Evolutionary conservation across 2,113 vertebrate species (phyloP), one percentile per base, ranked within the genome.

Genomic region (Chloebia gouldiae): DNA sequence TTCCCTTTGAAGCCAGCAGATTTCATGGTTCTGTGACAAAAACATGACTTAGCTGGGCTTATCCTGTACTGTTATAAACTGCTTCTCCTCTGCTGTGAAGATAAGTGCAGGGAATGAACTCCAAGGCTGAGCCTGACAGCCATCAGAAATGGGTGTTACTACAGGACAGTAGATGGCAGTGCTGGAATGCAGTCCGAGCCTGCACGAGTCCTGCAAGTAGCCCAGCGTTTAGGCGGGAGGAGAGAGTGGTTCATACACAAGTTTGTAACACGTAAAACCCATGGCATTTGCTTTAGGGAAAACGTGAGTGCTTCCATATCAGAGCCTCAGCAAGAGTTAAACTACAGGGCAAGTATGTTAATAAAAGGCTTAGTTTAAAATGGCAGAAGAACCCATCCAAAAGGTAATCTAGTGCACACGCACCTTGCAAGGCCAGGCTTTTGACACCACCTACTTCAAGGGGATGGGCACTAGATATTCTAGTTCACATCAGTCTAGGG

Each of bases 261-360:
- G 11, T 33, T 19, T 17, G 0, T 13, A 79, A 44, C 27, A 13
- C 27, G 20, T 30, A 24, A 70, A 63, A 28, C n/a, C 12, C 39
- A 7, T 0, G 19, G 13, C 28, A 17, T 79, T 63, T 66, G 22
- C 60, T 87, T 51, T 20, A 42, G 21, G 64, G 15, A 39, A 15
- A 39, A 21, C 4, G 3, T 0, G 2, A 7, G 2, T 0, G 3
- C 21, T 82, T 81, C 47, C 3, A 0, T 6, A 37, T 17, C 47
- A 25, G n/a, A n/a, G 40, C 40, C 39, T 57, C 13, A 53, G 50
- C 66, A 83, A 86, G 59, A 88, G 45, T 49, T 61, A 45, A 85
- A 30, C 33, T 49, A 15, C 31, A 14, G 53, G 33, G 25, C 47
- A 70, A 56, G 57, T 4, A 13, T 0, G 3, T 25, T 10, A 82